These are phyloP conservation scores for Micromys minutus DNA, from an alignment of 2,113 vertebrate species.

Conservation along the genomic window DNA sequence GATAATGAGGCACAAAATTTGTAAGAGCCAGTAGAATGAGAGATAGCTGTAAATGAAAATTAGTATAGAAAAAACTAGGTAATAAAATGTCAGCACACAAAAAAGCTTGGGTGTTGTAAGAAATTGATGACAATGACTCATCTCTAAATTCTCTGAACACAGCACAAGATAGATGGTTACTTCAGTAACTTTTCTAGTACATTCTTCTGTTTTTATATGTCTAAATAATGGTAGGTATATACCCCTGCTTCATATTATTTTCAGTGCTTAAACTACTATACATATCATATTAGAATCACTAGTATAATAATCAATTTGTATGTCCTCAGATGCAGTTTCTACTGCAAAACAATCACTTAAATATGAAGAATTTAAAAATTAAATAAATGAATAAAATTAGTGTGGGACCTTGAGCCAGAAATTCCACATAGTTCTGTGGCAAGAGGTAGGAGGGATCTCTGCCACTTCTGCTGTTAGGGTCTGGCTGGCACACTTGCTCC, in stretches of 20 bases:
- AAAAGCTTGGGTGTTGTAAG: slow-evolving; percentile 1
- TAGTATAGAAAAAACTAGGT: slow-evolving; percentile 29
- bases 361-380: background rate
- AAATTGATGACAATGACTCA: background rate
- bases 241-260: background rate
- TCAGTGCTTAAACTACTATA: background rate
- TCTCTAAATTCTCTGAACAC: slow-evolving; percentile 38
- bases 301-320: background rate
- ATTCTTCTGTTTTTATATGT: slow-evolving; percentile 19
- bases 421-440: too few relatives aligned
- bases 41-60: too few relatives aligned
- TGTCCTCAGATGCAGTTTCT: background rate
- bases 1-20: background rate
- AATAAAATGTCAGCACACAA: background rate
- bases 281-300: background rate
- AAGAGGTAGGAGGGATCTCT: too few relatives aligned
- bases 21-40: background rate
- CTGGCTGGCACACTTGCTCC: too few relatives aligned
- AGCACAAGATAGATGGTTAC: slow-evolving; percentile 13
- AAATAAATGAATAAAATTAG: background rate
- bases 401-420: too few relatives aligned
- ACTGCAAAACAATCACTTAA: background rate
- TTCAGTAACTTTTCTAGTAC: slow-evolving; percentile 11
- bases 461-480: too few relatives aligned
- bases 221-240: background rate